Base-by-base conservation (phyloP, 2,888 invertebrate species). In the Tiliacea citrago region DNA sequence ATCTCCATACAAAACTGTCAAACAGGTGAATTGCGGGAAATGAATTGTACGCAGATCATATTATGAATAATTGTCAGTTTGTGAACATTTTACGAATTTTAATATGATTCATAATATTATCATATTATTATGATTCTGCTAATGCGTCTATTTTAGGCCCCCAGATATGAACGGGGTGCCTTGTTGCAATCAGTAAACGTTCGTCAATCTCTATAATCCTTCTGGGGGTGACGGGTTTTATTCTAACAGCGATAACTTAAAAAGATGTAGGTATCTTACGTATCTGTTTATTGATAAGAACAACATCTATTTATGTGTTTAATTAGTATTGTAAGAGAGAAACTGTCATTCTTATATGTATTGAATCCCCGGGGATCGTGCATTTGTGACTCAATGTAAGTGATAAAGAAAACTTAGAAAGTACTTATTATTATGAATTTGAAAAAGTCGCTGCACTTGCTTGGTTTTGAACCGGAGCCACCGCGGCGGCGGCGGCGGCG, bases 381-480 rank as follows among this genome's bases (percentile, higher is more conserved):
- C 12, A 68, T 67, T 16, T n/a, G 2, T n/a, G 2, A 35, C 16
- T 42, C 55, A 18, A 24, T 24, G 21, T 13, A 21, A 47, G 24
- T 24, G 47, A 65, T 21, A 6, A 9, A 49, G 47, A 21, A 10
- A 51, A 35, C 21, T 49, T 21, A 0, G 1, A 29, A 49, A 35
- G 9, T 49, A 21, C 29, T 2, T 29, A 12, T n/a, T n/a, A n/a
- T n/a, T 1, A 29, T 21, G 9, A 9, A 35, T 49, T 65, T 29
- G 10, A 18, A n/a, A 63, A 63, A 63, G 18, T 24, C 29, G 13
- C 21, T 7, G 2, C 24, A 47, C 45, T 63, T 63, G 24, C 45
- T 63, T 63, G 24, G 45, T 62, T 62, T 62, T 24, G 45, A 42
- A 62, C n/a, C n/a, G n/a, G n/a, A n/a, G n/a, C n/a, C n/a, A n/a